Evolutionary conservation across 2,797 vertebrate species (phyloP).

Genomic region (Danio albolineatus): DNA sequence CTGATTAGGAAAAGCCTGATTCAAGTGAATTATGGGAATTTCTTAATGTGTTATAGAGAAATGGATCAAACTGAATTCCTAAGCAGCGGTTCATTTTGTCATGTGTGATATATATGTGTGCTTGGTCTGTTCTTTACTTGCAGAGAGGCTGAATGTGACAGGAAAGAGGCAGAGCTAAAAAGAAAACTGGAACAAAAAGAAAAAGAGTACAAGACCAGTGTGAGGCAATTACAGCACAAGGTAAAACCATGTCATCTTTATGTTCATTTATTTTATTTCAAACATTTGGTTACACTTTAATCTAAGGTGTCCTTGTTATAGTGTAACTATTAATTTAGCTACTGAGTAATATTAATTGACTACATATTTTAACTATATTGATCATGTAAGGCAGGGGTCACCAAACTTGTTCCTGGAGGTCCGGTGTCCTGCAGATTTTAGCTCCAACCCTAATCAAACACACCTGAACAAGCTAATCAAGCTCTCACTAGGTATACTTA

Average conservation of each 20-base stretch:
- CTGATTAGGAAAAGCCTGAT: background rate
- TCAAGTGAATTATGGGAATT: background rate
- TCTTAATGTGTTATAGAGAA: background rate
- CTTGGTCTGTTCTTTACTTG: constrained; percentile 38
- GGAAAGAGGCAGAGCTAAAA: constrained; percentile 80
- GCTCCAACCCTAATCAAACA: too few species aligned
- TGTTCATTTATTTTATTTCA: background rate
- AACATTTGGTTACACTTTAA: too few species aligned
- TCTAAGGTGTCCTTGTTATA: too few species aligned
- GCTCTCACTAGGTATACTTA: too few species aligned
- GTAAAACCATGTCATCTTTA: constrained; percentile 67
- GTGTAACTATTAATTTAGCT: too few species aligned
- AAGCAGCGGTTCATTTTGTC: constrained; percentile 3
- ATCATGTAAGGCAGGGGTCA: too few species aligned
- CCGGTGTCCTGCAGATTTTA: too few species aligned
- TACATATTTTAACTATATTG: too few species aligned
- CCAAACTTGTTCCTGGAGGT: too few species aligned
- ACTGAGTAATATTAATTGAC: too few species aligned
- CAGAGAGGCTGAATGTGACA: constrained; percentile 84
- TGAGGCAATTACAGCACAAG: constrained; percentile 81
- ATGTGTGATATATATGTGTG: background rate
- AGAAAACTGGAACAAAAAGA: constrained; percentile 82
- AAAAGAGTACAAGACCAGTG: constrained; percentile 74
- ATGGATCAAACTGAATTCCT: background rate
- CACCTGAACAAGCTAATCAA: too few species aligned